Evolutionary conservation across 2,113 vertebrate genomes (phyloP).

Genomic region (Peromyscus leucopus): DNA sequence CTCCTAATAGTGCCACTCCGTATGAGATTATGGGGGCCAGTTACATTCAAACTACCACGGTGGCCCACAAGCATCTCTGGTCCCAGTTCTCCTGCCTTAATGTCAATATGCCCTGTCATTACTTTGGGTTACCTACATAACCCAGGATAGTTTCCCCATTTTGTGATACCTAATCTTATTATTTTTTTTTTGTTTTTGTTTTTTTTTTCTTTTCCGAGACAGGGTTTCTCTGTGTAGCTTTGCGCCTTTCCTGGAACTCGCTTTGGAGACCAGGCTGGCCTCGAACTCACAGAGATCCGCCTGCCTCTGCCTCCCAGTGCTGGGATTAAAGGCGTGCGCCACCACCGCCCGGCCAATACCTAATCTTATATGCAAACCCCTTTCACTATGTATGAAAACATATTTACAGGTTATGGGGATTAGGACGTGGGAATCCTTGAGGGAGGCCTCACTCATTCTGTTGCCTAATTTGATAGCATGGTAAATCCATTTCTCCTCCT

Average conservation of each 20-base stretch:
- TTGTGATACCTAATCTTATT: conserved; percentile 8
- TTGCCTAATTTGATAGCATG: not conserved
- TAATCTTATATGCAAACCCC: not conserved
- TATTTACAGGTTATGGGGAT: conserved; percentile 3
- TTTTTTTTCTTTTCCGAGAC: too few relatives aligned
- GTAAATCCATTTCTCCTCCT: not conserved
- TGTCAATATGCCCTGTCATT: not conserved
- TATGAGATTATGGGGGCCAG: too few relatives aligned
- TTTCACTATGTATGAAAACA: not conserved
- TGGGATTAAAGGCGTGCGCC: too few relatives aligned
- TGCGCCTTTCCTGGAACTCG: too few relatives aligned
- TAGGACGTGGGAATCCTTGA: not conserved
- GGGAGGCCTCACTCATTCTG: not conserved
- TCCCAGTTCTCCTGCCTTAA: not conserved
- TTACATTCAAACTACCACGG: too few relatives aligned
- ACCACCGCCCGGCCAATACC: not conserved
- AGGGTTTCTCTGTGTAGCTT: too few relatives aligned
- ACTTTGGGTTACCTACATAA: not conserved
- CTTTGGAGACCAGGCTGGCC: too few relatives aligned
- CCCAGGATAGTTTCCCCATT: not conserved
- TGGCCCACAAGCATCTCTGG: not conserved
- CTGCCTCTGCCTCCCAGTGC: too few relatives aligned
- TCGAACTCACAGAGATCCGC: too few relatives aligned
- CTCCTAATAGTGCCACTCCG: too few relatives aligned
- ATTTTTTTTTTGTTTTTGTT: too few relatives aligned